Conservation (phyloP, 2,797 vertebrate genomes). For the Nyctalus aviator region DNA sequence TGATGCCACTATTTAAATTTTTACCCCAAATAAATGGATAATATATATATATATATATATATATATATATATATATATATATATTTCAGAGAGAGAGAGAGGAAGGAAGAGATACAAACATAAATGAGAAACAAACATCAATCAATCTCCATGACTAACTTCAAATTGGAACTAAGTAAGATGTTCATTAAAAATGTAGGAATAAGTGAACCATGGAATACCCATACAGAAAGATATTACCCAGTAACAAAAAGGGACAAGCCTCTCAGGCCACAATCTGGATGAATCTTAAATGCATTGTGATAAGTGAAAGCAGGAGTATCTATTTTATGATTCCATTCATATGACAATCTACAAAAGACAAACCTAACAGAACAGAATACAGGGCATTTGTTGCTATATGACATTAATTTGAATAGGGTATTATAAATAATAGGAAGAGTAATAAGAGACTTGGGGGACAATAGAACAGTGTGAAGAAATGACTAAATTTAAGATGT, state of each 20-base stretch:
- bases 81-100: no score
- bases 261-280: not conserved
- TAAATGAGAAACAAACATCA: no score
- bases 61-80: not conserved
- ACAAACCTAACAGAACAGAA: not conserved
- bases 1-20: not conserved
- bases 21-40: not conserved
- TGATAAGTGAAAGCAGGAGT: not conserved
- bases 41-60: no score
- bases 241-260: not conserved
- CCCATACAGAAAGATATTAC: not conserved
- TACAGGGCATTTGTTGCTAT: not conserved
- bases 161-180: not conserved
- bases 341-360: not conserved
- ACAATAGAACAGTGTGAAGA: not conserved
- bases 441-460: accelerated
- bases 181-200: not conserved
- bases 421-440: not conserved
- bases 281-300: not conserved
- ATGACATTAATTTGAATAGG: not conserved
- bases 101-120: no score
- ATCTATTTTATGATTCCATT: not conserved
- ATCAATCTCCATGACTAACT: not conserved
- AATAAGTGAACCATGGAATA: not conserved
- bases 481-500: not conserved